Evolutionary conservation across 2,888 invertebrate species (phyloP), one percentile per base, ranked within the genome.

Genomic region (Carabus problematicus): DNA sequence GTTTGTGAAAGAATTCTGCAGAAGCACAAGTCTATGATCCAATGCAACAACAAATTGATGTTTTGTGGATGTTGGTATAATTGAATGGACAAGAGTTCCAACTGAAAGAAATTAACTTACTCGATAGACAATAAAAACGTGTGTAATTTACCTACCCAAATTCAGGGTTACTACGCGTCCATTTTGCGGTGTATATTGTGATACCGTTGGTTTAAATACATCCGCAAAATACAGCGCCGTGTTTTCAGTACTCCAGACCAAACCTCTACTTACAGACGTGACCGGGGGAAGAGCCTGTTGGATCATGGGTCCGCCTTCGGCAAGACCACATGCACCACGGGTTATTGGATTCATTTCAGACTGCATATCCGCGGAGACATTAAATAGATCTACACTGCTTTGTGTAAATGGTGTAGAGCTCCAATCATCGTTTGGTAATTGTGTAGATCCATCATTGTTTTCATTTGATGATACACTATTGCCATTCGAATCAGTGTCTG

Each of bases 41-140:
- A 14, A n/a, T 39, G 16, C 49, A 12, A 62, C 19, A 9, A 62
- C 11, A 14, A 12, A 62, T 45, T 40, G 40, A 39, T 62, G 49
- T 39, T 12, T 40, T 8, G 47, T 12, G 11, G 14, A 49, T 40
- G 62, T 62, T 62, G 62, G 49, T 29, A 62, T 7, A 29, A 62
- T 62, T 47, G 49, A 29, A 3, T 62, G 19, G 3, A 47, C n/a
- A n/a, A 12, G 2, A n/a, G 7, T 1, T n/a, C 45, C 45, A n/a
- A 4, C 12, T 45, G 7, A 11, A 45, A 45, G 45, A 2, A 29
- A 45, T 4, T 45, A n/a, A 8, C 12, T 45, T n/a, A 45, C 2
- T 45, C 2, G 11, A 45, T 45, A n/a, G 12, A 3, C 12, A 45
- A 45, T 45, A n/a, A n/a, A 6, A n/a, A n/a, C 2, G 7, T 12